These are phyloP conservation scores for Agriopis marginaria DNA, from an alignment of 2,888 invertebrate species.

Conservation along the genomic window DNA sequence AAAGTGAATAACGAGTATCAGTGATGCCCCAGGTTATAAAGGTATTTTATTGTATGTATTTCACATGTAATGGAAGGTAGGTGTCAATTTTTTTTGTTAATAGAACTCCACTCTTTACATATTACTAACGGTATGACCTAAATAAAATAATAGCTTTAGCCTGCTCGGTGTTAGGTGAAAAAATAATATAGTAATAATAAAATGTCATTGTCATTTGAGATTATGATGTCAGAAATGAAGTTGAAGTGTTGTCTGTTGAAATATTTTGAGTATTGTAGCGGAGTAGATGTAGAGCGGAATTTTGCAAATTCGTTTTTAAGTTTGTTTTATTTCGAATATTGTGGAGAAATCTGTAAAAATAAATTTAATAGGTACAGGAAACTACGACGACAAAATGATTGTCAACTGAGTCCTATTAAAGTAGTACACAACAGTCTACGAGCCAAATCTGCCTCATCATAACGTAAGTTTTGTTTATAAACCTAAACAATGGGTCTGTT, in stretches of 20 bases:
- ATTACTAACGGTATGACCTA: neutral
- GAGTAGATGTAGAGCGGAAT: too few relatives aligned
- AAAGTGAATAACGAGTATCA: too few relatives aligned
- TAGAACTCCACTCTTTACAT: too few relatives aligned
- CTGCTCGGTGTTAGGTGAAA: neutral
- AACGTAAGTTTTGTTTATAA: conserved; percentile 38
- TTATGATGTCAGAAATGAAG: neutral
- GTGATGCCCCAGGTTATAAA: too few relatives aligned
- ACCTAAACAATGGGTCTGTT: conserved; percentile 28
- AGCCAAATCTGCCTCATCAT: neutral
- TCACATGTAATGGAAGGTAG: too few relatives aligned
- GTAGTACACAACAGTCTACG: neutral
- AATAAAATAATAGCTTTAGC: neutral
- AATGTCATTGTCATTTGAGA: neutral
- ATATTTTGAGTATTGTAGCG: too few relatives aligned
- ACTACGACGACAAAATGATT: conserved; percentile 4
- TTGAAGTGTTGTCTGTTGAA: too few relatives aligned
- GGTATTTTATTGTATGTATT: too few relatives aligned
- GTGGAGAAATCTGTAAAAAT: neutral
- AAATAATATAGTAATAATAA: too few relatives aligned
- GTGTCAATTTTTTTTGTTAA: too few relatives aligned
- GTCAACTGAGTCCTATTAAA: neutral
- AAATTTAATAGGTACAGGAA: neutral
- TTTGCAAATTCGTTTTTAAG: neutral
- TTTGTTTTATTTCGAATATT: neutral